phyloP scores from a whole-genome alignment of 2,888 invertebrate species.

The Metalampra italica region DNA sequence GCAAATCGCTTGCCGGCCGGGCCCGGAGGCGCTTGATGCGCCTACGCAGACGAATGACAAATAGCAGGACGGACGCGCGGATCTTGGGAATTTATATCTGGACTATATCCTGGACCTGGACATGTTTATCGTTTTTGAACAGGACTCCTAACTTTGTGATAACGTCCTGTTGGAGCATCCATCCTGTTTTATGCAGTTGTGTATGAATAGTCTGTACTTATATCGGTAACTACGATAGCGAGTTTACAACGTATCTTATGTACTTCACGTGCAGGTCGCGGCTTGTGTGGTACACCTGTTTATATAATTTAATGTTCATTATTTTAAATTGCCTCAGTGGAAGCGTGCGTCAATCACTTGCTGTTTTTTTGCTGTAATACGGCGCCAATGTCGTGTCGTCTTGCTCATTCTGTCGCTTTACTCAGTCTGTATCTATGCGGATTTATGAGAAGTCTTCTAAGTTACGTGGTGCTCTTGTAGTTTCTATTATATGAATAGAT shows the following conservation, averaged over 20 bases:
- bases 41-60: constrained; percentile 35
- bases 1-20: constrained; percentile 15
- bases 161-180: no score
- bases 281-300: constrained; percentile 27
- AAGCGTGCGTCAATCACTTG: constrained; percentile 38
- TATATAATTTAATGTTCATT: constrained; percentile 39
- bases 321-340: constrained; percentile 38
- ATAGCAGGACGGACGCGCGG: constrained; percentile 19
- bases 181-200: no score
- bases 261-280: constrained; percentile 26
- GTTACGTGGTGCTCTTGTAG: no score
- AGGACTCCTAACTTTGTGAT: not conserved
- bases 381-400: constrained; percentile 34
- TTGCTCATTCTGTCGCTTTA: not conserved
- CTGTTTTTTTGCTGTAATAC: constrained; percentile 36
- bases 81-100: constrained; percentile 15
- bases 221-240: no score
- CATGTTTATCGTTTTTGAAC: not conserved
- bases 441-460: not conserved
- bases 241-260: constrained; percentile 5
- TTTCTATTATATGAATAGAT: no score
- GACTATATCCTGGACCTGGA: constrained; percentile 12
- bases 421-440: not conserved
- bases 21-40: constrained; percentile 23
- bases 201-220: no score